phyloP scores from a whole-genome alignment of 2,888 invertebrate genomes.

The Diplazon laetatorius region DNA sequence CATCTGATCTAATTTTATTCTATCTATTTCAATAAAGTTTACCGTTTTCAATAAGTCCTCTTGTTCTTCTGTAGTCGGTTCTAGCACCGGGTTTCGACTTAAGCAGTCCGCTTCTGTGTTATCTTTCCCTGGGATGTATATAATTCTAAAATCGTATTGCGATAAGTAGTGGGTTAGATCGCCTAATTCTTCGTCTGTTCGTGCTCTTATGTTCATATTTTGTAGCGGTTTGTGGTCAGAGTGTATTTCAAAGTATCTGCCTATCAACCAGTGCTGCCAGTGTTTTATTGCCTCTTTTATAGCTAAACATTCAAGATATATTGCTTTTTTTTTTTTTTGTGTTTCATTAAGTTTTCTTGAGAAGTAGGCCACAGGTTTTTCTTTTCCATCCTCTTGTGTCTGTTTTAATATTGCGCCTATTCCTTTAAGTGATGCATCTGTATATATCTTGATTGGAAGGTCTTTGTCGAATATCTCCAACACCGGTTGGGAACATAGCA shows the following conservation, averaged over 20 bases:
- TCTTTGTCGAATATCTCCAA: conserved; percentile 23
- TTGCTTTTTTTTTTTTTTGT: conserved; percentile 65
- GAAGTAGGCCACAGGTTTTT: conserved; percentile 63
- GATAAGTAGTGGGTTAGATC: conserved; percentile 58
- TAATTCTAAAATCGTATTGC: conserved; percentile 59
- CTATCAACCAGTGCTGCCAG: conserved; percentile 68
- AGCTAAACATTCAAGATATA: conserved; percentile 66
- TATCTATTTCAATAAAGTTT: conserved; percentile 6
- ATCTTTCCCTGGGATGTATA: conserved; percentile 59
- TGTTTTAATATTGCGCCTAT: conserved; percentile 66
- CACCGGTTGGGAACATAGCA: conserved; percentile 46
- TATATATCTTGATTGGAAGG: conserved; percentile 10
- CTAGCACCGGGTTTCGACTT: conserved; percentile 56
- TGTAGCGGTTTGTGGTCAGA: conserved; percentile 64
- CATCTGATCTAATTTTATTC: conserved; percentile 26
- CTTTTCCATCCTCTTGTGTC: conserved; percentile 54
- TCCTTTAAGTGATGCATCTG: conserved; percentile 50
- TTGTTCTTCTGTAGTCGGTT: conserved; percentile 41
- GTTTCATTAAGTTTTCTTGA: conserved; percentile 65
- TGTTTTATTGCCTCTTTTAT: conserved; percentile 68
- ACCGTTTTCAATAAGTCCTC: conserved; percentile 30
- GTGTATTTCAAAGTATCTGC: conserved; percentile 55
- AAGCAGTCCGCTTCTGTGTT: conserved; percentile 62
- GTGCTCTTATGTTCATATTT: conserved; percentile 57
- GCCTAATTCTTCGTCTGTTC: conserved; percentile 62